A percentile compares a stretch with the other conserved stretches of the same genome.
Evolutionary conservation across 2,888 invertebrate genomes (phyloP).

Genomic region (Lasioglossum vierecki): DNA sequence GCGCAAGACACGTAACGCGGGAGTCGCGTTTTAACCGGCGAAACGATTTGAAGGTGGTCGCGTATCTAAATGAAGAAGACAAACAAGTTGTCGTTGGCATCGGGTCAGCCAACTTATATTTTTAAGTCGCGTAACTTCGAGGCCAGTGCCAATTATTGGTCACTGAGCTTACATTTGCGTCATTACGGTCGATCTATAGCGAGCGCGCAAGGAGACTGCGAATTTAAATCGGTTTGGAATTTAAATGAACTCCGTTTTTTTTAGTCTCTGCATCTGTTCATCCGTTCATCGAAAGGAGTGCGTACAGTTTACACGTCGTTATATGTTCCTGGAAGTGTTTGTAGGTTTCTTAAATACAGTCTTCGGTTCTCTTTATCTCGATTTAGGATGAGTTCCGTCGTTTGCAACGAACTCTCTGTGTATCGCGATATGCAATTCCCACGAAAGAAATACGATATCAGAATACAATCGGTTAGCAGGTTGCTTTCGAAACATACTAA

Average conservation of each 20-base stretch:
- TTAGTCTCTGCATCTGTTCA: neutral
- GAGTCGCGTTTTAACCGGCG: neutral
- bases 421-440: neutral
- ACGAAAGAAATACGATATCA: neutral
- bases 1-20: neutral
- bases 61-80: conserved; percentile 34
- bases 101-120: conserved; percentile 51
- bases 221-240: neutral
- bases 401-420: neutral
- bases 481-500: neutral
- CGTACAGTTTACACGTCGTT: neutral
- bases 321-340: neutral
- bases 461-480: neutral
- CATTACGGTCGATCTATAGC: neutral
- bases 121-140: conserved; percentile 45
- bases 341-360: neutral
- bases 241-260: neutral
- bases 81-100: conserved; percentile 25
- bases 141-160: conserved; percentile 41
- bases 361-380: neutral
- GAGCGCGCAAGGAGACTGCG: neutral
- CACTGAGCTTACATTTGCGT: conserved; percentile 23
- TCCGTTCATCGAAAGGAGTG: neutral
- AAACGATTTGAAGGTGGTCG: neutral
- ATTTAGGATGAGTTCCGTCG: neutral